Evolutionary conservation across 35 echinoderm and acorn worm species (phyloP).

Genomic region (Hemicentrotus pulcherrimus): DNA sequence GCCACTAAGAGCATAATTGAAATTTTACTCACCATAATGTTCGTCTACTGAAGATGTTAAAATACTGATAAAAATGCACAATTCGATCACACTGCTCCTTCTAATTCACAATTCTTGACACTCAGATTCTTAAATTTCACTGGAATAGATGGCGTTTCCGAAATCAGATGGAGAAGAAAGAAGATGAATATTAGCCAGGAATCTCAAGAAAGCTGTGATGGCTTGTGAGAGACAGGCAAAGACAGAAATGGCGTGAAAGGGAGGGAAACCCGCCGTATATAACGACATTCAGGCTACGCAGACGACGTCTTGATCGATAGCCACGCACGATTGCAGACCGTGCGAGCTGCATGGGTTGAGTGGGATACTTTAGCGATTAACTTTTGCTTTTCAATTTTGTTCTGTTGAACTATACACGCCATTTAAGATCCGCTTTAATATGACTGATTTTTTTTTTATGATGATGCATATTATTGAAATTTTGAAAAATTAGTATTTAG

Average conservation of each 20-base stretch:
- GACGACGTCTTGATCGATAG: not conserved
- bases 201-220: slow-evolving; percentile 17
- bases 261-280: not conserved
- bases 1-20: too few relatives aligned
- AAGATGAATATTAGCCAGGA: not conserved
- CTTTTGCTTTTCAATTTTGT: too few relatives aligned
- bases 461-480: too few relatives aligned
- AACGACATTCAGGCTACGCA: not conserved
- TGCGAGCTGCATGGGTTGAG: not conserved
- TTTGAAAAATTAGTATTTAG: too few relatives aligned
- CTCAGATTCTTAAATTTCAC: not conserved
- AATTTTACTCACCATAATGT: not conserved
- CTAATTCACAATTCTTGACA: not conserved
- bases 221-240: not conserved
- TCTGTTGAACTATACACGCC: too few relatives aligned
- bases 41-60: not conserved
- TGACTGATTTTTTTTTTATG: too few relatives aligned
- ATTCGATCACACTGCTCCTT: not conserved
- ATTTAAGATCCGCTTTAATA: too few relatives aligned
- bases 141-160: not conserved
- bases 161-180: not conserved
- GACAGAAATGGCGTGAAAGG: not conserved
- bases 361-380: too few relatives aligned
- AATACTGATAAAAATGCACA: not conserved
- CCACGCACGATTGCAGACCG: not conserved